Percentiles rank a stretch among this genome's conserved stretches.
Evolutionary conservation across 1,140 invertebrate species (phyloP).

Genomic region (Bombus vancouverensis): DNA sequence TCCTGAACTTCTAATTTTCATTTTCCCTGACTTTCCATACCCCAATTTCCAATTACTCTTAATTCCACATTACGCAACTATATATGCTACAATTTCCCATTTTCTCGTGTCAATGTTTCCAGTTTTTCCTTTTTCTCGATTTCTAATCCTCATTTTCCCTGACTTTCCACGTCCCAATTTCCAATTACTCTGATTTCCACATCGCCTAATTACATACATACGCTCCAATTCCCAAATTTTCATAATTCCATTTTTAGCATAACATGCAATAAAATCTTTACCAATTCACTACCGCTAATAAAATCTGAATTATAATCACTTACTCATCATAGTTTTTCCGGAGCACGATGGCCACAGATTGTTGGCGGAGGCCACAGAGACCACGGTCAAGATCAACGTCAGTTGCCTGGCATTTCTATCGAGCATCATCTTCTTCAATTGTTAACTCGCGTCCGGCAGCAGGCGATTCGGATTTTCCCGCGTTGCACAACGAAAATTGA

Average conservation of each 20-base stretch:
- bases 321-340: constrained; percentile 71
- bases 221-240: too few relatives aligned
- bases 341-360: constrained; percentile 53
- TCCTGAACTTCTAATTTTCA: background rate
- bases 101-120: background rate
- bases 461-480: background rate
- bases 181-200: background rate
- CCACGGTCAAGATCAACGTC: background rate
- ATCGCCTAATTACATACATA: too few relatives aligned
- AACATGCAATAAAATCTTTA: too few relatives aligned
- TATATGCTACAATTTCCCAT: too few relatives aligned
- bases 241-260: too few relatives aligned
- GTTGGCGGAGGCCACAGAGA: background rate
- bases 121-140: background rate
- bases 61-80: background rate
- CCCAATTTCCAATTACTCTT: too few relatives aligned
- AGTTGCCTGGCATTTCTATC: background rate
- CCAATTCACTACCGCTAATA: too few relatives aligned
- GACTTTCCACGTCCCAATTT: too few relatives aligned
- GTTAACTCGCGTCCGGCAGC: background rate
- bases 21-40: background rate
- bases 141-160: background rate
- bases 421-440: background rate
- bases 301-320: constrained; percentile 46
- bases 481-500: too few relatives aligned